Evolutionary conservation across 2,888 invertebrate species (phyloP).

Genomic region (Steinernema scapterisci): DNA sequence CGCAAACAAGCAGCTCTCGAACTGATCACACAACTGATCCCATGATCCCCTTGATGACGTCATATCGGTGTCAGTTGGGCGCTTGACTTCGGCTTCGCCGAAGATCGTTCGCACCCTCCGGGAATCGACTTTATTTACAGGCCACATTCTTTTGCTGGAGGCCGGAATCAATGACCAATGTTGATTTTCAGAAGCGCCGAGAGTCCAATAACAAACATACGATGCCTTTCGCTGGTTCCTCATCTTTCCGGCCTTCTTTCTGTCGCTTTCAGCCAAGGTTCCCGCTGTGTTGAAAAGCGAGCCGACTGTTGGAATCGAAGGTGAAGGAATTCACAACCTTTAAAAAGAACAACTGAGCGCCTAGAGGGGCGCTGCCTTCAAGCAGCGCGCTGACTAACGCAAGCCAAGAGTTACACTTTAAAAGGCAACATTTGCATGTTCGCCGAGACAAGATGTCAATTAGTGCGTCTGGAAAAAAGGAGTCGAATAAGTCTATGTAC

Average conservation of each 20-base stretch:
- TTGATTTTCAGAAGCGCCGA: neutral
- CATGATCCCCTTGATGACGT: too few species aligned
- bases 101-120: neutral
- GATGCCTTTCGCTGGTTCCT: neutral
- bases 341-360: neutral
- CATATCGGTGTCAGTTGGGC: too few species aligned
- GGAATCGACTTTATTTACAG: neutral
- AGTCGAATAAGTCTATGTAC: conserved; percentile 12
- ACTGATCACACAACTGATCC: too few species aligned
- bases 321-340: neutral
- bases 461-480: neutral
- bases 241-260: neutral
- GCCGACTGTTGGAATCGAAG: neutral
- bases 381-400: neutral
- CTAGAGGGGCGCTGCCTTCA: neutral
- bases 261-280: too few species aligned
- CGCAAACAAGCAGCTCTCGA: neutral
- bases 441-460: neutral
- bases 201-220: neutral
- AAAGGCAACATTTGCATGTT: neutral
- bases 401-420: neutral
- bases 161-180: neutral
- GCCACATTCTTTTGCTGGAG: neutral
- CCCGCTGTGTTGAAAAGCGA: too few species aligned
- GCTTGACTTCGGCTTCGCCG: too few species aligned